Base-by-base conservation (phyloP, 2,113 vertebrate species). In the Illadopsis cleaveri region DNA sequence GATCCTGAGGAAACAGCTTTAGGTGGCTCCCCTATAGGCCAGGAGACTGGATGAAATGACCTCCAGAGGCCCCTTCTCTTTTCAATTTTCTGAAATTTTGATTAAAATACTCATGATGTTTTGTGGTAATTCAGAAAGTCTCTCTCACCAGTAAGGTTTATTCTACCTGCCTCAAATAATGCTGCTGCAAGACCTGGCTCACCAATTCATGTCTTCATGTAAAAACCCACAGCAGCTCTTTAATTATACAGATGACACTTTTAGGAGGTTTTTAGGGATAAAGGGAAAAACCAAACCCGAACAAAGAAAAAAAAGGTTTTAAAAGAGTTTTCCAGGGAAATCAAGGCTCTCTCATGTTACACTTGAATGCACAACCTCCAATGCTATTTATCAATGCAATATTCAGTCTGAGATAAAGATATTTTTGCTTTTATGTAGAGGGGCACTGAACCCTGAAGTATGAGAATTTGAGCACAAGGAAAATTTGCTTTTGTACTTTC, bases 71-170 rank as follows among this genome's bases (percentile, higher is more conserved):
- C 18, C 40, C 18, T 77, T 80, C 15, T 44, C 24, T 61, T 28
- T 22, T 69, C 15, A 44, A 15, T 61, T 82, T 80, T 31, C 15
- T 69, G 37, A 56, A 10, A 61, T 77, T 60, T 72, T 68, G 12
- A n/a, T 58, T 31, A 27, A 77, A 70, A 51, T 53, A 15, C 7
- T 71, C 6, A 7, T 61, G 6, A 17, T 24, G 31, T 57, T 66
- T 12, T 0, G 0, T 22, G 19, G 6, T 45, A 37, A 14, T 75
- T 85, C 3, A 4, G 20, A 40, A 71, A 85, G 12, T 15, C 3
- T 24, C 8, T 53, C 7, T 82, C 9, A 27, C 15, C 9, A n/a
- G 3, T 28, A 58, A 37, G 24, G 2, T 28, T 70, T 75, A 27
- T 44, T 82, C 27, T 56, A 15, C n/a, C 33, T 48, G 23, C 47